These are phyloP conservation scores for Drosophila asahinai DNA, from an alignment of 1,140 invertebrate species.

Conservation along the genomic window DNA sequence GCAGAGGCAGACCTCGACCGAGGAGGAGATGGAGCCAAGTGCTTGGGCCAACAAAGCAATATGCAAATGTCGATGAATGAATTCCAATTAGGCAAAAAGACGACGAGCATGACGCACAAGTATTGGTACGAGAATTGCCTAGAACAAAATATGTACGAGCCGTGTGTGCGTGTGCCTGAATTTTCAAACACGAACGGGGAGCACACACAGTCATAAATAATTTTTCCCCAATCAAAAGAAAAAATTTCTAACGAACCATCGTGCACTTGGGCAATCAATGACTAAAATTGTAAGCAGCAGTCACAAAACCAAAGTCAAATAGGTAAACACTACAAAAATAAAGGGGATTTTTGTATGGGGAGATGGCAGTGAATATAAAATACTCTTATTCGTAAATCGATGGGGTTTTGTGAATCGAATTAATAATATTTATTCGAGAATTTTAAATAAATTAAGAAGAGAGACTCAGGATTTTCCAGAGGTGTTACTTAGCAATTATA, in stretches of 20 bases:
- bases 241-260: conserved; percentile 76
- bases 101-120: conserved; percentile 40
- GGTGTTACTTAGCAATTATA: too few relatives aligned
- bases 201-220: conserved; percentile 75
- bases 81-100: conserved; percentile 81
- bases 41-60: conserved; percentile 77
- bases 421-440: neutral
- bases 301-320: conserved; percentile 49
- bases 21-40: conserved; percentile 58
- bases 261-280: conserved; percentile 75
- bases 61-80: conserved; percentile 81
- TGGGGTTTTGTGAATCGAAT: neutral
- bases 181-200: conserved; percentile 63
- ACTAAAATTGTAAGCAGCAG: conserved; percentile 71
- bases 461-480: too few relatives aligned
- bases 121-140: conserved; percentile 28
- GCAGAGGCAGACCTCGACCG: neutral
- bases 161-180: conserved; percentile 65
- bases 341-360: neutral
- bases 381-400: conserved; percentile 10
- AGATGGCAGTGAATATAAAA: conserved; percentile 17
- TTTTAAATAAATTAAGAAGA: too few relatives aligned
- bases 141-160: conserved; percentile 33
- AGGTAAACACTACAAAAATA: conserved; percentile 40
- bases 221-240: conserved; percentile 76